phyloP scores from a whole-genome alignment of 2,113 vertebrate genomes.

The Hydropotes inermis region DNA sequence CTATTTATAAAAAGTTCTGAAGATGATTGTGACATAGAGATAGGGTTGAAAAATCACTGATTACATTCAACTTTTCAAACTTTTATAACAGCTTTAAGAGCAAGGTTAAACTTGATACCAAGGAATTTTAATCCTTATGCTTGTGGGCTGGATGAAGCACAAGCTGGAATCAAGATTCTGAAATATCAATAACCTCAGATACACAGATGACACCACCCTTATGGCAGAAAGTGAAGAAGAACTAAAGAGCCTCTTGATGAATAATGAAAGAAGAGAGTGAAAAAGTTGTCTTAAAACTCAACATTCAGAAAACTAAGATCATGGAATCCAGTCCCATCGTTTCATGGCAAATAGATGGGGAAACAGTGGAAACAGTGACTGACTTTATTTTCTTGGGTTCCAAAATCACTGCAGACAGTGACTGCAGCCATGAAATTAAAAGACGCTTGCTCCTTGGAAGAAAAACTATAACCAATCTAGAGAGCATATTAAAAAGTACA shows the following conservation, averaged over 20 bases:
- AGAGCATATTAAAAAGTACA: neutral
- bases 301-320: neutral
- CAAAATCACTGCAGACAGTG: neutral
- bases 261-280: neutral
- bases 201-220: neutral
- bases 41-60: neutral
- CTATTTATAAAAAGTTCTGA: neutral
- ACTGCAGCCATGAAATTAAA: neutral
- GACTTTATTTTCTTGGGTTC: neutral
- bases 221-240: fast-evolving
- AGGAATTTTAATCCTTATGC: neutral
- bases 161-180: neutral
- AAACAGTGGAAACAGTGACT: neutral
- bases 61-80: neutral
- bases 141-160: neutral
- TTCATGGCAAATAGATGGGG: neutral
- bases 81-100: neutral
- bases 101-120: neutral
- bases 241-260: neutral
- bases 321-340: neutral
- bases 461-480: neutral
- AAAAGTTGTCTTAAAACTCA: neutral
- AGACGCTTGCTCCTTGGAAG: neutral
- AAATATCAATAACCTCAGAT: neutral
- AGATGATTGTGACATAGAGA: neutral